phyloP scores from a whole-genome alignment of 1,140 invertebrate species.

The Bicyclus anynana region DNA sequence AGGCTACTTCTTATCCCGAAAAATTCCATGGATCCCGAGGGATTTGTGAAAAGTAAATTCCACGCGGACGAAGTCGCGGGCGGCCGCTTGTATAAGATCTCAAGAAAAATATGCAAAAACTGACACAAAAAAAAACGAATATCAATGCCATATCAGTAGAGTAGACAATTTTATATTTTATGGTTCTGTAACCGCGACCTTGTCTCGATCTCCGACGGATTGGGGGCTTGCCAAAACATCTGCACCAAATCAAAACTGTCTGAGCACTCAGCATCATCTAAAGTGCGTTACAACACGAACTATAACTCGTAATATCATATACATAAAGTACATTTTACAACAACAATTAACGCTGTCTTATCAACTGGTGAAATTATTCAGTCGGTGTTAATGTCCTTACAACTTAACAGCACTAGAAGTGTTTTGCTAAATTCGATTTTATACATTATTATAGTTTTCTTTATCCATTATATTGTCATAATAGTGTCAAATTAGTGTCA shows the following conservation, averaged over 20 bases:
- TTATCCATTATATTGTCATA: too few species aligned
- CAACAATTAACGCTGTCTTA: background rate
- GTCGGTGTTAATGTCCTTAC: constrained; percentile 6
- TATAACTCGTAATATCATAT: background rate
- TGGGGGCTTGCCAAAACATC: constrained; percentile 53
- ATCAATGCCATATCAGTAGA: background rate
- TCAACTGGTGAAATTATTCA: constrained; percentile 5
- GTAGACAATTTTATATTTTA: constrained; percentile 19
- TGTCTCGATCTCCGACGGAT: constrained; percentile 36
- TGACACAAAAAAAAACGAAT: too few species aligned
- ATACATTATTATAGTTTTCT: too few species aligned
- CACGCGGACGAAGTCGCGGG: too few species aligned
- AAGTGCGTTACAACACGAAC: background rate
- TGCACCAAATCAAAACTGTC: constrained; percentile 38
- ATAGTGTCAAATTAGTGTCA: too few species aligned
- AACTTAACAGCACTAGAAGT: background rate
- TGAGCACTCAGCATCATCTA: constrained; percentile 23
- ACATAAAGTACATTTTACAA: constrained; percentile 9
- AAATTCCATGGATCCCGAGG: too few species aligned
- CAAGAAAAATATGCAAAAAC: too few species aligned
- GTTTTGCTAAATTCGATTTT: background rate
- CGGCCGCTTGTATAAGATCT: too few species aligned
- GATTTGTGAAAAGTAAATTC: too few species aligned
- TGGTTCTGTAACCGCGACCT: constrained; percentile 47
- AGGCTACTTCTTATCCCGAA: too few species aligned